A percentile compares a stretch with the other conserved stretches of the same genome.
Conservation (phyloP, 2,113 vertebrate genomes). For the Dicaeum eximium region DNA sequence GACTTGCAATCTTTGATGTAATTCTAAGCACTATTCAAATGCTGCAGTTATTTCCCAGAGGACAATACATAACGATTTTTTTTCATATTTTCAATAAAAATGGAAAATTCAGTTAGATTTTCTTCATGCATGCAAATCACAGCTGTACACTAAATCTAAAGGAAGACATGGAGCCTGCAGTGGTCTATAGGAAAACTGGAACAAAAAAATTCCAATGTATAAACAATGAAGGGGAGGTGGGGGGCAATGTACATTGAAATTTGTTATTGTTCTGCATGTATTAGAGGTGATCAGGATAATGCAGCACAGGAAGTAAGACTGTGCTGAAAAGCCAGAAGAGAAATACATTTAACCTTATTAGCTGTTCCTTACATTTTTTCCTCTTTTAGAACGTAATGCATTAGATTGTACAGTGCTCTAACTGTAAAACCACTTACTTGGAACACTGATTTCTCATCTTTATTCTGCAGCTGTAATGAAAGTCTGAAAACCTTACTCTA, state of each 20-base stretch:
- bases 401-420: not conserved
- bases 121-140: constrained; percentile 25
- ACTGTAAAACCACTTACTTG: constrained; percentile 33
- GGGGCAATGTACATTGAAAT: not conserved
- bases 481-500: constrained; percentile 36
- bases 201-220: not conserved
- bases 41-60: constrained; percentile 56
- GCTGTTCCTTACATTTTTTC: not conserved
- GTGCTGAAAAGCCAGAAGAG: not conserved
- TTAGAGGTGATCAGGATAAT: not conserved
- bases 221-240: not conserved
- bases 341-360: not conserved
- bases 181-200: not conserved
- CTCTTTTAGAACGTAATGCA: not conserved
- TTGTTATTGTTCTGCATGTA: not conserved
- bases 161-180: not conserved
- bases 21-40: constrained; percentile 34
- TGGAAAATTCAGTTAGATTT: constrained; percentile 33
- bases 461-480: constrained; percentile 23
- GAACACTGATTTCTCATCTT: constrained; percentile 49
- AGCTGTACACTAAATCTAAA: not conserved
- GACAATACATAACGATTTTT: not conserved
- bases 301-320: not conserved
- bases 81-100: constrained; percentile 32
- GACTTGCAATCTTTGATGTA: constrained; percentile 53